A percentile compares a stretch with the other conserved stretches of the same genome.
phyloP scores from a whole-genome alignment of 2,113 vertebrate species.

The Anarhynchus alexandrinus region DNA sequence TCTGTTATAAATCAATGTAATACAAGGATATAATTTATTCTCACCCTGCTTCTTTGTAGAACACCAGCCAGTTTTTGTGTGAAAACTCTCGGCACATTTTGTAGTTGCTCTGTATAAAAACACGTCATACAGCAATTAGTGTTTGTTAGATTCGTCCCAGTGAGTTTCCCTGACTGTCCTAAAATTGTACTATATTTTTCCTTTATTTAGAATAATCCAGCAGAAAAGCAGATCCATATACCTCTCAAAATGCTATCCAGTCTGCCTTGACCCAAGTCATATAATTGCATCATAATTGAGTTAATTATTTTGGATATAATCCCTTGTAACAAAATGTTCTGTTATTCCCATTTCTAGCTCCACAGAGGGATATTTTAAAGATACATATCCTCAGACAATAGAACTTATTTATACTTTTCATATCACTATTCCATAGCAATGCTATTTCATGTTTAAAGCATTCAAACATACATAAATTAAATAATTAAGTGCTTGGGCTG shows the following conservation, averaged over 20 bases:
- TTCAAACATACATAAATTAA: background rate
- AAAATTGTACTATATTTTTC: background rate
- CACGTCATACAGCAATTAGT: background rate
- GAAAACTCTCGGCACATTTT: conserved; percentile 95
- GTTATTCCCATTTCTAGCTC: background rate
- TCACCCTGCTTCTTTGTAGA: conserved; percentile 91
- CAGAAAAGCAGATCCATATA: no score
- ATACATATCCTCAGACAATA: background rate
- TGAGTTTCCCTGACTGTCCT: background rate
- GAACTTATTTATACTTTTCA: background rate
- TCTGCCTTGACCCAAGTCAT: background rate
- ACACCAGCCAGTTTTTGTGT: conserved; percentile 97
- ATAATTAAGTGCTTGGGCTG: background rate
- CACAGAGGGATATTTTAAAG: background rate
- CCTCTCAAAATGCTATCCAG: background rate
- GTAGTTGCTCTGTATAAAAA: conserved; percentile 65
- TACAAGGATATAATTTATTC: conserved; percentile 10
- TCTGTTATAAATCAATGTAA: background rate
- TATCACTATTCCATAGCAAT: background rate
- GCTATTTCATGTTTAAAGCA: background rate
- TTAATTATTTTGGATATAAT: background rate
- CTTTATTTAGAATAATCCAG: background rate
- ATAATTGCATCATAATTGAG: background rate
- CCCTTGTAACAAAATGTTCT: background rate
- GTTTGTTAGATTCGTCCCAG: background rate